Base-by-base conservation (phyloP, 2,797 vertebrate genomes). In the Premnoplex brunnescens region DNA sequence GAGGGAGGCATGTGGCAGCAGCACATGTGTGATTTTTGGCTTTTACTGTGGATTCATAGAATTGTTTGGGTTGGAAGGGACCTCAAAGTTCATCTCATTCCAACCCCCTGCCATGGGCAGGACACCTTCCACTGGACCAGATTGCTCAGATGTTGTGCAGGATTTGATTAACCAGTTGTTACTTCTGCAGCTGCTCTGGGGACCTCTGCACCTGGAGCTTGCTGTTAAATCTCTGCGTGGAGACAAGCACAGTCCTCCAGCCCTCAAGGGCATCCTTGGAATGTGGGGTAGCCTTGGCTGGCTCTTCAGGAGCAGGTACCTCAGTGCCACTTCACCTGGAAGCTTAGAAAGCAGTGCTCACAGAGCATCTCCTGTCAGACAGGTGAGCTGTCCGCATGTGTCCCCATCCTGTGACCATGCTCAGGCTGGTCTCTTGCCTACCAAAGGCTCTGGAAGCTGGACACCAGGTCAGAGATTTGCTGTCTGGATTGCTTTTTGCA, bases 241-340 rank as follows among this genome's bases (percentile, higher is more conserved):
- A 26, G 28, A 48, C 22, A 17, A 63, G 14, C 4, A 8, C 44
- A 39, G 22, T 1, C 0, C 30, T 75, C 6, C 43, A 39, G 39
- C 20, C 22, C 14, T 36, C 12, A 18, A 5, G 39, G 37, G 6
- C 36, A 37, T 30, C 37, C 34, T 7, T 80, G 64, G 23, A 24
- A 11, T 2, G 0, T 2, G 2, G 48, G 43, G 18, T 52, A 75
- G 22, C 63, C 1, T 1, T 17, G 27, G 18, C 43, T 80, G 37
- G 21, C 32, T 80, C 55, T 26, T 52, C 7, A 43, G 39, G 41
- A 56, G 14, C 15, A 6, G 60, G 27, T 52, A 24, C 49, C 7
- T 1, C 48, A 58, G 37, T 4, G 2, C 21, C 2, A 1, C 5
- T 59, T 74, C 69, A 20, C 51, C 52, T 56, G 30, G 51, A 23